These are phyloP conservation scores for Cryptoprocta ferox DNA, from an alignment of 2,797 vertebrate species.

Conservation along the genomic window DNA sequence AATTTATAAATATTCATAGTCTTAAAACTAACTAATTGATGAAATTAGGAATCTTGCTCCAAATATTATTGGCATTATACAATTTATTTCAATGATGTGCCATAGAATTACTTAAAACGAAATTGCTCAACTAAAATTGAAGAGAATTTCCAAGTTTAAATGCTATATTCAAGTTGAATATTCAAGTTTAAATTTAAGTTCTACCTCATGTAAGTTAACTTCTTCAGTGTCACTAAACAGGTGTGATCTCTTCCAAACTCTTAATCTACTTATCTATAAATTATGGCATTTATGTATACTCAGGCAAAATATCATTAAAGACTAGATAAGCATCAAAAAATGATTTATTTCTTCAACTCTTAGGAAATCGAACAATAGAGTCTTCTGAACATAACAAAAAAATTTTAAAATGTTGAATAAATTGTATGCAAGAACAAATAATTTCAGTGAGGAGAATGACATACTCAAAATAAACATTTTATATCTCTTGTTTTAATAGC, in stretches of 20 bases:
- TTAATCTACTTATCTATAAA: neutral
- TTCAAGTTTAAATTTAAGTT: constrained; percentile 19
- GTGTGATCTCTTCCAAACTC: neutral
- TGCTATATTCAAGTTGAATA: neutral
- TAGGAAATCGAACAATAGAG: neutral
- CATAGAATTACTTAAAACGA: neutral
- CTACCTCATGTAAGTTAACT: neutral
- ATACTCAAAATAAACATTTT: neutral
- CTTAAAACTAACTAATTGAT: constrained; percentile 15
- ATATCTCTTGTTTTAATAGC: neutral
- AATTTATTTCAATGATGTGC: constrained; percentile 7
- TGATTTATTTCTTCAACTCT: neutral
- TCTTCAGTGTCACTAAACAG: neutral
- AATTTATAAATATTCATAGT: constrained; percentile 80
- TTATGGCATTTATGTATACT: neutral
- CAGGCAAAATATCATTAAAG: neutral
- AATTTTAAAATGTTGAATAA: neutral
- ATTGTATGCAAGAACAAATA: neutral
- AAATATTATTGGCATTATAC: constrained; percentile 10
- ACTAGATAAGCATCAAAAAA: neutral
- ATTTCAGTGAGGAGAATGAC: neutral
- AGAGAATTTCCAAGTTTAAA: constrained; percentile 21
- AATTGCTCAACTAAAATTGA: neutral
- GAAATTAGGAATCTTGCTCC: neutral
- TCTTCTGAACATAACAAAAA: neutral